Evolutionary conservation across 2,888 invertebrate species (phyloP).

Genomic region (Ophonus ardosiacus): DNA sequence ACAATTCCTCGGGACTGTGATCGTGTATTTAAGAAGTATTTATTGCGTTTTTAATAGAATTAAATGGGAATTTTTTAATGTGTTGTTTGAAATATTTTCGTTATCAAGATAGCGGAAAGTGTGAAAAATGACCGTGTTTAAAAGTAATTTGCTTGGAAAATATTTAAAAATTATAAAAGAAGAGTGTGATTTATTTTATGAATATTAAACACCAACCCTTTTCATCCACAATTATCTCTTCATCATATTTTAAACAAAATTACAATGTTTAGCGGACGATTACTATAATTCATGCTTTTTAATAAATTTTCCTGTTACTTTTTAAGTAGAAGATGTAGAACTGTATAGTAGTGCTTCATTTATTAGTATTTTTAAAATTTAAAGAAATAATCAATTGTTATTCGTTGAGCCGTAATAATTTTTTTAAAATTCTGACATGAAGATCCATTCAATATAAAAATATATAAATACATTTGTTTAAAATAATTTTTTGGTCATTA

Average conservation of each 20-base stretch:
- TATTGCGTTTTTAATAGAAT: slow-evolving; percentile 36
- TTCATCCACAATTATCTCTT: background rate
- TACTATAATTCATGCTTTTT: background rate
- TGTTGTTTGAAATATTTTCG: slow-evolving; percentile 29
- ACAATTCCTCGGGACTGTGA: slow-evolving; percentile 19
- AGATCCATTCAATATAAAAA: no score
- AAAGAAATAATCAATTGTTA: no score
- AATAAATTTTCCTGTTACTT: no score
- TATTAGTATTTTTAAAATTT: no score
- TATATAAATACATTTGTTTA: no score
- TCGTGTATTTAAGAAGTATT: slow-evolving; percentile 40
- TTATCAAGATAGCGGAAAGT: slow-evolving; percentile 1
- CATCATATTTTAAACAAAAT: background rate
- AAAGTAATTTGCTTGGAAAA: slow-evolving; percentile 29
- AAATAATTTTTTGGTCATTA: no score
- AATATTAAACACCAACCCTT: slow-evolving; percentile 17
- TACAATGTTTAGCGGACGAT: background rate
- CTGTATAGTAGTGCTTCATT: no score
- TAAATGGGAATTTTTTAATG: slow-evolving; percentile 40
- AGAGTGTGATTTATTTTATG: slow-evolving; percentile 9
- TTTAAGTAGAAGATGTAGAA: no score
- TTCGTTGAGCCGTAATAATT: no score
- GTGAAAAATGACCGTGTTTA: slow-evolving; percentile 25
- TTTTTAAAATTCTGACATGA: no score
- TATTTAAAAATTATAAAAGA: slow-evolving; percentile 24